Evolutionary conservation across 2,888 invertebrate genomes (phyloP), one percentile per base, ranked within the genome.

Genomic region (Anagyrus pseudococci): DNA sequence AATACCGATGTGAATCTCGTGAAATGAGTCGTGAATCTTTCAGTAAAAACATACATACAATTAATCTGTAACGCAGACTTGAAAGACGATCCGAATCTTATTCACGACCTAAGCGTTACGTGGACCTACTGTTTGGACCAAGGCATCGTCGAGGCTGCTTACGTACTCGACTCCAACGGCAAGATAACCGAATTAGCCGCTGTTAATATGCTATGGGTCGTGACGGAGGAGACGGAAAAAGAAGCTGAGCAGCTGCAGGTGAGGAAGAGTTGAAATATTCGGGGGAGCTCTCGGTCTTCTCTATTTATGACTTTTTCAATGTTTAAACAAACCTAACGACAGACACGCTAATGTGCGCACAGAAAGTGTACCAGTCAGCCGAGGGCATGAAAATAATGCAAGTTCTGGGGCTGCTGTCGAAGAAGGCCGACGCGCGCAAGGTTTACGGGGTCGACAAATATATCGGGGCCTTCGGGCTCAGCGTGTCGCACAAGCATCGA

Each of bases 111-210:
- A 7, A 62, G 61, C 4, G 10, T 50, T 1, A 1, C 75, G 6
- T 79, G 78, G 78, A 49, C 25, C 7, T 33, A 69, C 1, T 23
- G 68, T 6, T 37, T 82, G 17, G 52, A 70, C 4, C 70, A 79
- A 43, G 76, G 76, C 25, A 59, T 77, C 10, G 68, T 72, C 2
- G 62, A 81, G 25, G 76, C 70, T 6, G 81, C 81, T 29, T 77
- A 80, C 23, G 68, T 72, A 33, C 74, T 79, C 17, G 70, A 78
- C 63, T 72, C 72, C 0, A 58, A 69, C 1, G 74, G 73, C 17
- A 73, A 75, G 4, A 73, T 76, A 66, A 73, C 75, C 1, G 70
- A 73, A 53, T 64, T 82, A 6, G 81, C 75, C 0, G 82, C 78
- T 13, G 58, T 72, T n/a, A 82, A 82, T 60, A 67, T 75, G 26